Conservation (phyloP, 1,140 invertebrate genomes). For the Calephelis nemesis region DNA sequence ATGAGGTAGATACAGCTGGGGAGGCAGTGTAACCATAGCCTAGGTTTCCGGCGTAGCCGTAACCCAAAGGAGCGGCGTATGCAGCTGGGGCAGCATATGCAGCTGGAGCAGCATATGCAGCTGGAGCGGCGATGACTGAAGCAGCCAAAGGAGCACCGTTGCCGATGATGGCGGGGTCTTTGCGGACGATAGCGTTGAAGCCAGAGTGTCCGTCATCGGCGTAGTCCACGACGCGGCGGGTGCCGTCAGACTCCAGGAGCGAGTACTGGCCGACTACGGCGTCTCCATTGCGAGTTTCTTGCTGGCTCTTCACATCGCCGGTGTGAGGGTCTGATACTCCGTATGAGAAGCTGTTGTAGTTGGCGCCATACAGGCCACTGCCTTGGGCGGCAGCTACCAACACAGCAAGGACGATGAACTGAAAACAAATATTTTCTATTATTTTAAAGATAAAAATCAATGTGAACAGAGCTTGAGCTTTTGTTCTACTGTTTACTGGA, state of each 20-base stretch:
- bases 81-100: neutral
- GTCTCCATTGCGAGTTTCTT: slow-evolving; percentile 78
- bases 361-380: slow-evolving; percentile 51
- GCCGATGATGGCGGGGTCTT: slow-evolving; percentile 40
- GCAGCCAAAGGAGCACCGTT: slow-evolving; percentile 43
- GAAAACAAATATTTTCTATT: slow-evolving; percentile 22
- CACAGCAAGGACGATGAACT: slow-evolving; percentile 62
- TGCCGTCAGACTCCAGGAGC: too few relatives aligned
- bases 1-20: too few relatives aligned
- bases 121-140: slow-evolving; percentile 31
- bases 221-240: slow-evolving; percentile 77
- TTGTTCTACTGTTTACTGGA: too few relatives aligned
- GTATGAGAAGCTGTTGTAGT: slow-evolving; percentile 41
- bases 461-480: too few relatives aligned
- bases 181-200: slow-evolving; percentile 61
- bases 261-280: slow-evolving; percentile 54
- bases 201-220: slow-evolving; percentile 60
- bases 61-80: neutral
- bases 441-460: too few relatives aligned
- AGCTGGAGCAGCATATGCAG: slow-evolving; percentile 19
- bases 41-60: neutral
- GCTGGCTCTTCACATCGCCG: slow-evolving; percentile 36
- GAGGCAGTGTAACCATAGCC: neutral
- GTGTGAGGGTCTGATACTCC: too few relatives aligned
- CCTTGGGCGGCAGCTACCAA: slow-evolving; percentile 58